Percentiles rank a stretch among this genome's conserved stretches.
Conservation (phyloP, 2,888 invertebrate species). For the Melikaiella ostensackeni region DNA sequence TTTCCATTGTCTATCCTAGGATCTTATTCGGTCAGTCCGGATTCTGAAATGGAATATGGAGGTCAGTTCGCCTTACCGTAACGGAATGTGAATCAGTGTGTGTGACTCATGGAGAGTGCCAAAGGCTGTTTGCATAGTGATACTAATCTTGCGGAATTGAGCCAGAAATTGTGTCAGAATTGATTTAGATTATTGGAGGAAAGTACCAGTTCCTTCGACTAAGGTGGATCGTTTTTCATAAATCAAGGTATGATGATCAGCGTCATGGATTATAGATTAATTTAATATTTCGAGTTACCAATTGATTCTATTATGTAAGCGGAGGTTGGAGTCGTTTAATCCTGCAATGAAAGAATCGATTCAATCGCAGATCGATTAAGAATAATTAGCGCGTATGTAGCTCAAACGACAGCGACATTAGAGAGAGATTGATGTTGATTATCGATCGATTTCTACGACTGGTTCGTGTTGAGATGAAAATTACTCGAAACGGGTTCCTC, state of each 20-base stretch:
- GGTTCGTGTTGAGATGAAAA: constrained; percentile 38
- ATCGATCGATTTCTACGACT: constrained; percentile 36
- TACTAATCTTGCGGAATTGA: neutral
- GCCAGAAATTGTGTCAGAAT: neutral
- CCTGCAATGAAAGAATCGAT: neutral
- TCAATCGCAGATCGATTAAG: constrained; percentile 7
- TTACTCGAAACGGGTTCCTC: constrained; percentile 38
- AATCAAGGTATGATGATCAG: neutral
- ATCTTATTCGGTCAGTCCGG: constrained; percentile 5
- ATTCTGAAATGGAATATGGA: constrained; percentile 11
- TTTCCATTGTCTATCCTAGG: neutral
- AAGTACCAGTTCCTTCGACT: neutral
- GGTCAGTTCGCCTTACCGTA: constrained; percentile 15
- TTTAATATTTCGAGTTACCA: neutral
- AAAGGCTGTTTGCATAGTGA: neutral
- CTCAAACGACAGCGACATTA: constrained; percentile 28
- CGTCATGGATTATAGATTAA: too few species aligned
- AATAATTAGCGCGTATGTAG: constrained; percentile 27
- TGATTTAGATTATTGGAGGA: neutral
- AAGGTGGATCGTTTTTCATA: neutral
- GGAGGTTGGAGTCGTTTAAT: neutral
- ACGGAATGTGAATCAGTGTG: neutral
- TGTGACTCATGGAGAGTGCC: neutral
- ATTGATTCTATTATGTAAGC: neutral
- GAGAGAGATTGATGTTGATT: constrained; percentile 29